phyloP scores from a whole-genome alignment of 2,888 invertebrate genomes.

The Neoscelio sp. region DNA sequence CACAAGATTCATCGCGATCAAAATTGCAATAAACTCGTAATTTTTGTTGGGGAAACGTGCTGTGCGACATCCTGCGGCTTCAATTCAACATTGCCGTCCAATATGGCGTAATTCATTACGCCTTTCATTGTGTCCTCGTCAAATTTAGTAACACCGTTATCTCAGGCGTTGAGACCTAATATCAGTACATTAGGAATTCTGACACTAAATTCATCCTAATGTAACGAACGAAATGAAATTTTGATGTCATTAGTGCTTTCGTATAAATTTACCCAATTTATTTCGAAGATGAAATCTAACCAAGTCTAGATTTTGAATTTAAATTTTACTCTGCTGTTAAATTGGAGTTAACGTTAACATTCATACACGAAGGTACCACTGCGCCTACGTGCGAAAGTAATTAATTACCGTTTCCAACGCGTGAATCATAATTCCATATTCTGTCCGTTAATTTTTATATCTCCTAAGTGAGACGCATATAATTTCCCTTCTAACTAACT shows the following conservation, averaged over 20 bases:
- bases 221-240: slow-evolving; percentile 54
- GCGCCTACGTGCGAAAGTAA: slow-evolving; percentile 51
- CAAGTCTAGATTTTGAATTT: slow-evolving; percentile 19
- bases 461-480: slow-evolving; percentile 29
- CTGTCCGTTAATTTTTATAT: slow-evolving; percentile 62
- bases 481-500: no score
- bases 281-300: slow-evolving; percentile 3
- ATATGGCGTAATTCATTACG: slow-evolving; percentile 79
- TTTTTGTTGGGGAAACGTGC: slow-evolving; percentile 29
- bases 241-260: slow-evolving; percentile 37
- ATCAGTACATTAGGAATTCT: slow-evolving; percentile 68
- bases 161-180: slow-evolving; percentile 74
- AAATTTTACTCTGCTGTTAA: no score
- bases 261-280: slow-evolving; percentile 39
- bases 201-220: slow-evolving; percentile 49
- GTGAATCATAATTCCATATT: slow-evolving; percentile 13
- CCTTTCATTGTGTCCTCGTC: slow-evolving; percentile 77
- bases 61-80: slow-evolving; percentile 60
- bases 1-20: slow-evolving; percentile 10
- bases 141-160: slow-evolving; percentile 72
- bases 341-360: no score
- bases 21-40: slow-evolving; percentile 34
- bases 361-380: slow-evolving; percentile 13
- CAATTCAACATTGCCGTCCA: slow-evolving; percentile 64
- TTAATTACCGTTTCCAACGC: slow-evolving; percentile 46